Percentiles rank a stretch among this genome's conserved stretches.
Evolutionary conservation across 2,888 invertebrate genomes (phyloP).

Genomic region (Morpho helenor): DNA sequence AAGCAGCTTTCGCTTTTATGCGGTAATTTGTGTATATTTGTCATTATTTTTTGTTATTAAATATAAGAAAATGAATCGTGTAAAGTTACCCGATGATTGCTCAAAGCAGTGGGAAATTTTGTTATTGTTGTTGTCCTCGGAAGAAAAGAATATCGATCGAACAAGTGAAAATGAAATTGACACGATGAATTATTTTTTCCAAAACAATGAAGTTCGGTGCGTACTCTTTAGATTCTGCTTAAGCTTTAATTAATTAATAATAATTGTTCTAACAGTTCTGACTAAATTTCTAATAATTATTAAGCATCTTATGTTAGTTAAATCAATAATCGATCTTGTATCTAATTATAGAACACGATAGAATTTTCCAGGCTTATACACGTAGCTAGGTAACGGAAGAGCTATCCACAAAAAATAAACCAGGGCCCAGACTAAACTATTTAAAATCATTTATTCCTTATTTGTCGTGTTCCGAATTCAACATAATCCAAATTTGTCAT

Average conservation of each 20-base stretch:
- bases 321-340: neutral
- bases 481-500: no score
- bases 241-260: neutral
- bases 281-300: neutral
- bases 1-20: no score
- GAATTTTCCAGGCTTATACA: no score
- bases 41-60: no score
- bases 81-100: slow-evolving; percentile 55
- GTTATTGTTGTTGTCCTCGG: slow-evolving; percentile 57
- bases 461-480: no score
- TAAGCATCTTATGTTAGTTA: neutral
- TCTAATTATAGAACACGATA: neutral
- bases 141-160: slow-evolving; percentile 66
- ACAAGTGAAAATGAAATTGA: slow-evolving; percentile 58
- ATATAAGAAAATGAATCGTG: slow-evolving; percentile 43
- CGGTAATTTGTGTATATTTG: no score
- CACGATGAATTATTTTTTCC: slow-evolving; percentile 60
- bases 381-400: no score
- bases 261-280: neutral
- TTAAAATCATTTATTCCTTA: no score
- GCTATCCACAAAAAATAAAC: no score
- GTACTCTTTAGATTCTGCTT: slow-evolving; percentile 16
- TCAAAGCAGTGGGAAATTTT: slow-evolving; percentile 69
- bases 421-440: no score
- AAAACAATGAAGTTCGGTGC: slow-evolving; percentile 60